phyloP scores from a whole-genome alignment of 2,888 invertebrate species.

The Itoplectis maculator region DNA sequence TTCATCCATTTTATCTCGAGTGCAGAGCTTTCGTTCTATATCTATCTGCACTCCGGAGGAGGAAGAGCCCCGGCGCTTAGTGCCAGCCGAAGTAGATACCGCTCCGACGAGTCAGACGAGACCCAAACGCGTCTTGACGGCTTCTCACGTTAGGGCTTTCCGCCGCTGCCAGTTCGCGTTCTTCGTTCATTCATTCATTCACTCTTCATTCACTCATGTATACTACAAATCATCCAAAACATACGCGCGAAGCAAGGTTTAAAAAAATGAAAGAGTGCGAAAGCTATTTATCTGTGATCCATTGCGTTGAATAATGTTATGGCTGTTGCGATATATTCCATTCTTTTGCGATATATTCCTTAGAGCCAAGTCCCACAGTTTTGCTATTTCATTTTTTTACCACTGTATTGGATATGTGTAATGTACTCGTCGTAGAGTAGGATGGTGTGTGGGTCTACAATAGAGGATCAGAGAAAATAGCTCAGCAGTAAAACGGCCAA shows the following conservation, averaged over 20 bases:
- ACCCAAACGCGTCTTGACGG: conserved; percentile 40
- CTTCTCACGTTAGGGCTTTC: conserved; percentile 34
- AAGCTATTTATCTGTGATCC: not conserved
- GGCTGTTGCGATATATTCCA: not conserved
- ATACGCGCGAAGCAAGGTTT: conserved; percentile 18
- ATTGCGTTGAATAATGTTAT: conserved; percentile 1
- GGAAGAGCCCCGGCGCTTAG: conserved; percentile 9
- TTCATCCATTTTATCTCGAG: conserved; percentile 20
- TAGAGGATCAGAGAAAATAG: conserved; percentile 38
- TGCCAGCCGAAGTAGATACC: conserved; percentile 36
- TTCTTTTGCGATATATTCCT: not conserved
- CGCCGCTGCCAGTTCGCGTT: conserved; percentile 28
- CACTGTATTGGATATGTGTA: not conserved
- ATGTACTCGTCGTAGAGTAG: not conserved
- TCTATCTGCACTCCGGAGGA: conserved; percentile 18
- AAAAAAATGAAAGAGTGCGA: conserved; percentile 1
- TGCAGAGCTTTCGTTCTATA: conserved; percentile 20
- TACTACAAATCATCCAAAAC: conserved; percentile 1
- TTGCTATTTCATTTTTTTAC: conserved; percentile 10
- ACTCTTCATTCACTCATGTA: conserved; percentile 29
- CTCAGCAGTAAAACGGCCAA: conserved; percentile 34
- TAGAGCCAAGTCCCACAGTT: not conserved
- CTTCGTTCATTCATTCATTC: conserved; percentile 42
- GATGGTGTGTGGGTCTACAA: not conserved
- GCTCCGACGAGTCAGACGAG: conserved; percentile 38